Base-by-base conservation (phyloP, 2,113 vertebrate species). In the Ameiurus melas region DNA sequence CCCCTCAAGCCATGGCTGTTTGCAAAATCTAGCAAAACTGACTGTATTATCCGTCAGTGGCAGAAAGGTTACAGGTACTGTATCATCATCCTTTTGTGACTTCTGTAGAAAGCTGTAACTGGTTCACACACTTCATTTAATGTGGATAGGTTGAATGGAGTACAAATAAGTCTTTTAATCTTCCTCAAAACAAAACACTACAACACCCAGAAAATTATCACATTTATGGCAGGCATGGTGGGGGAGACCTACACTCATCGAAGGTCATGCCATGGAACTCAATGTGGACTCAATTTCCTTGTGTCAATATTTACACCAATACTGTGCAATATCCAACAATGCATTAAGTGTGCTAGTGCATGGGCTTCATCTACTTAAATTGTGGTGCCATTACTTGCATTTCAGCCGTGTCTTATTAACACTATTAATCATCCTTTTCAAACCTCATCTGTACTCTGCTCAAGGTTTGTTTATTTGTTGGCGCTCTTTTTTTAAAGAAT, bases 361-460 rank as follows among this genome's bases (percentile, higher is more conserved):
- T 20, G 84, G 85, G 78, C 84, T 86, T 84, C 68, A 88, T 82
- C 78, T 75, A 79, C 51, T 86, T 85, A n/a, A 81, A 60, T 53
- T 81, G 60, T 70, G 53, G 89, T 81, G 86, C 85, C 85, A 77
- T 87, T 86, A 43, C 78, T 85, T 75, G 81, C 82, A 85, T 91
- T 90, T 89, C 87, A 90, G 90, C 87, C 89, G 88, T 87, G 83
- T 88, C 85, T 78, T 86, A 92, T 90, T 91, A 91, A 89, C 71
- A 86, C 86, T 83, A 80, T 85, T 91, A 92, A 91, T 92, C 89
- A 91, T 90, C 86, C 82, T 87, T 90, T 90, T 87, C 86, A 91
- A 90, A 87, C 90, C 88, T 91, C 87, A 90, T 90, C 90, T 90
- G 89, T 90, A 90, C 89, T 89, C 89, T 83, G 89, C 93, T 92